phyloP scores from a whole-genome alignment of 2,113 vertebrate genomes.

The Podocnemis expansa region DNA sequence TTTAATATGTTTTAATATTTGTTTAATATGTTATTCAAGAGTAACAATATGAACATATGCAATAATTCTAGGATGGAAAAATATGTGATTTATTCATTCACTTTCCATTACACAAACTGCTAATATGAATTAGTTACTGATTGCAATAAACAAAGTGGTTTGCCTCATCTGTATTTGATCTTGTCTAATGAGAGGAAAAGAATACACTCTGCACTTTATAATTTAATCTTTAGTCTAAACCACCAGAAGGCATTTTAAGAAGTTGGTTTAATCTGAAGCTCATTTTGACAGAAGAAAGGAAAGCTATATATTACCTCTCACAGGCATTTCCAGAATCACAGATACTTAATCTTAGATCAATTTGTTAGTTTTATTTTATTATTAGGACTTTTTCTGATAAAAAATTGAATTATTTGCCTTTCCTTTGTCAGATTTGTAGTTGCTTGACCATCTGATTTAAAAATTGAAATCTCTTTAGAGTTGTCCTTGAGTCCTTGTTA shows the following conservation, averaged over 20 bases:
- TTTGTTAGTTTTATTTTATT: not conserved
- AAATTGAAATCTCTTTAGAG: not conserved
- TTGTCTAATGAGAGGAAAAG: conserved; percentile 13
- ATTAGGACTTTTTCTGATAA: not conserved
- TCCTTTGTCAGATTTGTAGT: not conserved
- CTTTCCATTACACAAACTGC: conserved; percentile 7
- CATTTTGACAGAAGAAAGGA: not conserved
- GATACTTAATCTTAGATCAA: not conserved
- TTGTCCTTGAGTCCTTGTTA: not conserved
- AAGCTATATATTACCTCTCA: not conserved
- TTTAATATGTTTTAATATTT: too few species aligned
- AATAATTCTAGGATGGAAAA: conserved; percentile 34
- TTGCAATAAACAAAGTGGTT: conserved; percentile 7
- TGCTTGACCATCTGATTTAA: not conserved
- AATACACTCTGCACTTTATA: not conserved
- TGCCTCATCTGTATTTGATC: not conserved
- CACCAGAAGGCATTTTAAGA: not conserved
- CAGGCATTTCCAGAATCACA: not conserved
- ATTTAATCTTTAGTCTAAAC: not conserved
- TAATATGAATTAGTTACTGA: not conserved
- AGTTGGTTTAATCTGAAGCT: not conserved
- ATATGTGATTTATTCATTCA: conserved; percentile 21
- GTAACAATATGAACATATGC: conserved; percentile 27
- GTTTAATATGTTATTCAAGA: conserved; percentile 35
- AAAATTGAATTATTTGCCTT: not conserved